Base-by-base conservation (phyloP, 1,140 invertebrate genomes). In the Bathynomus jamesi region DNA sequence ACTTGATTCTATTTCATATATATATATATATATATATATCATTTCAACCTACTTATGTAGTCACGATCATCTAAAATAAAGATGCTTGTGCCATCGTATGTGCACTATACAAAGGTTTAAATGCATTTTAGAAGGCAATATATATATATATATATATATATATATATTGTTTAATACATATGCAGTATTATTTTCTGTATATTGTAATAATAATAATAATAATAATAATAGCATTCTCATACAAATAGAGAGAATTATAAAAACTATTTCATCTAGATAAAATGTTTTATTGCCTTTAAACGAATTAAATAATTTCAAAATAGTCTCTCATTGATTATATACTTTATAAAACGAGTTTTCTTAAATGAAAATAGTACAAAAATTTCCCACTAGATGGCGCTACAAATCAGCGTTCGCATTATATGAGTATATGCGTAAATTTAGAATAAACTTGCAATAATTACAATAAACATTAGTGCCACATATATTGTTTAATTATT, bases 1-100 rank as follows among this genome's bases (percentile, higher is more conserved):
- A n/a, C n/a, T n/a, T n/a, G n/a, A 53, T 53, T 17, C 5, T 53
- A 53, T 53, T 3, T 2, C 13, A 17, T 5, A 53, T 53, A 53
- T 53, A 53, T 53, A 53, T 53, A 53, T 53, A 53, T 53, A 53
- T 53, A 53, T 53, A 53, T n/a, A n/a, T n/a, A n/a, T n/a, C n/a
- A n/a, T n/a, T n/a, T n/a, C n/a, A n/a, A n/a, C n/a, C n/a, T n/a
- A n/a, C n/a, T n/a, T n/a, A n/a, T n/a, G n/a, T n/a, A n/a, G n/a
- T n/a, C n/a, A n/a, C n/a, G n/a, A n/a, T n/a, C n/a, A n/a, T n/a
- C n/a, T n/a, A n/a, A n/a, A n/a, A n/a, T n/a, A n/a, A n/a, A n/a
- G n/a, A n/a, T n/a, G n/a, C n/a, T n/a, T n/a, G n/a, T n/a, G n/a
- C n/a, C n/a, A n/a, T n/a, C n/a, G n/a, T n/a, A n/a, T n/a, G n/a